phyloP scores from a whole-genome alignment of 2,888 invertebrate genomes.

The Limnephilus rhombicus region DNA sequence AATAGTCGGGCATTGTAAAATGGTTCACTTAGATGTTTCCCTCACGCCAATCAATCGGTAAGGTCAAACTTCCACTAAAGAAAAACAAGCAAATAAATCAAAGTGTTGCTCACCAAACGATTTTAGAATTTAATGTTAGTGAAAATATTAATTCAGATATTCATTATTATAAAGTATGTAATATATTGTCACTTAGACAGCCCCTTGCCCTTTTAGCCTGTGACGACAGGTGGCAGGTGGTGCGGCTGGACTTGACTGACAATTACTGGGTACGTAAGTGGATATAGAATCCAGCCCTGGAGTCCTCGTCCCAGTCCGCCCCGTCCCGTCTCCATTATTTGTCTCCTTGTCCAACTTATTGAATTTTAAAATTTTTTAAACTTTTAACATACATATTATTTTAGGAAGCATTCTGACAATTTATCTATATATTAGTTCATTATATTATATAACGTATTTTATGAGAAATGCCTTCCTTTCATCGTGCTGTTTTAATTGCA shows the following conservation, averaged over 20 bases:
- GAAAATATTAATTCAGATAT: constrained; percentile 61
- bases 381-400: constrained; percentile 65
- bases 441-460: constrained; percentile 58
- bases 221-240: constrained; percentile 61
- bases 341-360: constrained; percentile 57
- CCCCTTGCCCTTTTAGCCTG: constrained; percentile 63
- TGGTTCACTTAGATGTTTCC: constrained; percentile 31
- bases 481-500: constrained; percentile 66
- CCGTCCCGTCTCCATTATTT: constrained; percentile 56
- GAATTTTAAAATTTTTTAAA: constrained; percentile 63
- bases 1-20: constrained; percentile 20
- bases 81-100: constrained; percentile 43
- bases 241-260: constrained; percentile 38
- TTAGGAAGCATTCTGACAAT: constrained; percentile 66
- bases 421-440: constrained; percentile 59
- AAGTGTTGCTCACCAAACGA: constrained; percentile 39
- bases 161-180: constrained; percentile 50
- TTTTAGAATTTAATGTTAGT: constrained; percentile 62
- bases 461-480: constrained; percentile 64
- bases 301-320: constrained; percentile 40
- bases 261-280: constrained; percentile 29
- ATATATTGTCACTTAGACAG: constrained; percentile 60
- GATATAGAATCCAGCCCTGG: background rate
- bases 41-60: constrained; percentile 40
- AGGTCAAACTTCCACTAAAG: constrained; percentile 25